Base-by-base conservation (phyloP, 2,113 vertebrate species). In the Chaetops frenatus region DNA sequence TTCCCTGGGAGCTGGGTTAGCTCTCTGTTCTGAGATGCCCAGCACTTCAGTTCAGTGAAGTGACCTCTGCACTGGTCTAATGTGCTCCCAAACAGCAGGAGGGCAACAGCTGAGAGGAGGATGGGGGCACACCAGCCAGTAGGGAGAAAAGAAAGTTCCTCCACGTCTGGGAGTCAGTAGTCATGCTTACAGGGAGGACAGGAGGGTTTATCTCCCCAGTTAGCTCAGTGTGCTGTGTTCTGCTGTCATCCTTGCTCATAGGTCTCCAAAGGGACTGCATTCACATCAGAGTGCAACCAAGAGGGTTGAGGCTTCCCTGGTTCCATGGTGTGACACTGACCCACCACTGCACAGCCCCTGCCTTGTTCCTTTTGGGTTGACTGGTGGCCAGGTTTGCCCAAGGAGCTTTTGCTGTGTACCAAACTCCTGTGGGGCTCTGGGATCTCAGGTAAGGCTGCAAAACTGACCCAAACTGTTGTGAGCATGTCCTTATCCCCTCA, bases 281-380 rank as follows among this genome's bases (percentile, higher is more conserved):
- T 89, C 47, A 76, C 25, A 15, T 0, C 0, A 0, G 11, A 38
- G 18, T 38, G 50, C 9, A 45, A 10, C 23, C 23, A 50, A 22
- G 12, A 23, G 25, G 10, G 6, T 7, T 6, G 2, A 22, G 6
- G 6, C 10, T 77, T 8, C 12, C 10, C 25, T 14, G 18, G 18
- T 65, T 36, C 25, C 1, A 2, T 47, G 40, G 22, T 48, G 15
- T 42, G 44, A 79, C 31, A 40, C 31, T n/a, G 84, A 76, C 3
- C 20, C 38, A 65, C 7, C 0, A 0, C 81, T 82, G 31, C 54
- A 65, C 25, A 76, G 9, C 13, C 14, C 7, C 23, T 57, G 23
- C 31, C 28, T 77, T 16, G 9, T 12, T 92, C 17, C 36, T 78
- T 93, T 74, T 4, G 6, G 3, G n/a, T 13, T 54, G 38, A 7